Evolutionary conservation across 2,888 invertebrate genomes (phyloP).

Genomic region (Diploptera punctata): DNA sequence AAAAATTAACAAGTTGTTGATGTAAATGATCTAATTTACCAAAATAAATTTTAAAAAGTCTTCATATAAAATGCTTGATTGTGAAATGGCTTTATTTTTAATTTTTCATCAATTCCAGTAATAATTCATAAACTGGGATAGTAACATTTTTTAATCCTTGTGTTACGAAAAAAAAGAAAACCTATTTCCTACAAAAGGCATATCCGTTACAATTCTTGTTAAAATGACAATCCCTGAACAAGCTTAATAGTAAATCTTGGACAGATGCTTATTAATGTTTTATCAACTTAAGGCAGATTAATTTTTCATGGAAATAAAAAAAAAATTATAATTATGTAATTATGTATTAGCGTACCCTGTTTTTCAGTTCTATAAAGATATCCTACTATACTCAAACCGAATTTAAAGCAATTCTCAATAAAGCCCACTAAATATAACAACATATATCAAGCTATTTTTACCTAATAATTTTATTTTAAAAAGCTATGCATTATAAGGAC

Average conservation of each 20-base stretch:
- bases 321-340: background rate
- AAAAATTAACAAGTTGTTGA: too few relatives aligned
- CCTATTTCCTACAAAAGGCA: conserved; percentile 22
- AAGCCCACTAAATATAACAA: background rate
- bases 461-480: too few relatives aligned
- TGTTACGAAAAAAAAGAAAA: too few relatives aligned
- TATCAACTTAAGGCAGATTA: background rate
- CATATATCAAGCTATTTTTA: too few relatives aligned
- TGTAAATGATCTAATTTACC: too few relatives aligned
- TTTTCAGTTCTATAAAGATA: conserved; percentile 8
- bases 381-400: background rate
- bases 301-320: background rate
- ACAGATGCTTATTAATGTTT: conserved; percentile 1
- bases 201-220: conserved; percentile 4
- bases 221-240: background rate
- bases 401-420: background rate
- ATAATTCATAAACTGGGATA: conserved; percentile 21
- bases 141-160: conserved; percentile 20
- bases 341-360: conserved; percentile 15
- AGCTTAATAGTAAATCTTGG: conserved; percentile 3
- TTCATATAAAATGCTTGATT: too few relatives aligned
- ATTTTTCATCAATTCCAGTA: conserved; percentile 20
- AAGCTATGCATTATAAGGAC: too few relatives aligned
- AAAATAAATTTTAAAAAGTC: too few relatives aligned
- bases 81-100: conserved; percentile 20